Evolutionary conservation across 2,797 vertebrate species (phyloP).

Genomic region (Scleropages formosus): DNA sequence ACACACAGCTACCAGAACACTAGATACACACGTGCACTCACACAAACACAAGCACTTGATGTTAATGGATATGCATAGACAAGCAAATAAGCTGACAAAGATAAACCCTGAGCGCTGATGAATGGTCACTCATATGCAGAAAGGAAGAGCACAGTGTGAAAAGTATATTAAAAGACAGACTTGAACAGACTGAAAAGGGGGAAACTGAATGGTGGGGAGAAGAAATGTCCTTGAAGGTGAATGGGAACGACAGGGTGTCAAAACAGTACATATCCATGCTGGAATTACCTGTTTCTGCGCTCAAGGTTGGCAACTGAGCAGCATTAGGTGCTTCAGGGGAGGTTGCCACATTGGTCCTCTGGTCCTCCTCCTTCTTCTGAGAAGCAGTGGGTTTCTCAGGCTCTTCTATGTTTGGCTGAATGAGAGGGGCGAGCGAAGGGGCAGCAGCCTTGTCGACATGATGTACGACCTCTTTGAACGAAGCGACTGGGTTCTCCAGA

Average conservation of each 20-base stretch:
- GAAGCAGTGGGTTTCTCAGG: slow-evolving; percentile 29
- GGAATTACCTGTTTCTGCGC: slow-evolving; percentile 66
- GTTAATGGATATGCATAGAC: slow-evolving; percentile 40
- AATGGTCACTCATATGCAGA: slow-evolving; percentile 30
- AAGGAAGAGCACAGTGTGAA: slow-evolving; percentile 38
- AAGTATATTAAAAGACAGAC: slow-evolving; percentile 19
- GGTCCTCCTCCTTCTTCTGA: slow-evolving; percentile 46
- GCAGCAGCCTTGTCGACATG: slow-evolving; percentile 50
- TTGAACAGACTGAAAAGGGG: slow-evolving; percentile 31
- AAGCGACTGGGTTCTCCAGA: slow-evolving; percentile 53
- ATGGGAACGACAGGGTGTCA: slow-evolving; percentile 41
- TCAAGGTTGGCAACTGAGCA: slow-evolving; percentile 61
- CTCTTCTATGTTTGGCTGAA: slow-evolving; percentile 35
- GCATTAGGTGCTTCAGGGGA: slow-evolving; percentile 41
- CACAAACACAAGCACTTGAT: slow-evolving; percentile 16
- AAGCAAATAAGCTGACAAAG: background rate
- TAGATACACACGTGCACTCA: slow-evolving; percentile 29
- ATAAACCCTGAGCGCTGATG: too few relatives aligned
- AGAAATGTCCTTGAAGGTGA: slow-evolving; percentile 48
- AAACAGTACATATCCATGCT: slow-evolving; percentile 3
- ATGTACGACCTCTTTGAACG: background rate
- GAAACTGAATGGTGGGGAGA: slow-evolving; percentile 34
- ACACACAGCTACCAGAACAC: slow-evolving; percentile 7
- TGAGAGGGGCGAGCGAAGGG: slow-evolving; percentile 38
- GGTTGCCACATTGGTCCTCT: slow-evolving; percentile 35